These are phyloP conservation scores for Phyllotreta cruciferae DNA, from an alignment of 2,888 invertebrate genomes.

Conservation along the genomic window DNA sequence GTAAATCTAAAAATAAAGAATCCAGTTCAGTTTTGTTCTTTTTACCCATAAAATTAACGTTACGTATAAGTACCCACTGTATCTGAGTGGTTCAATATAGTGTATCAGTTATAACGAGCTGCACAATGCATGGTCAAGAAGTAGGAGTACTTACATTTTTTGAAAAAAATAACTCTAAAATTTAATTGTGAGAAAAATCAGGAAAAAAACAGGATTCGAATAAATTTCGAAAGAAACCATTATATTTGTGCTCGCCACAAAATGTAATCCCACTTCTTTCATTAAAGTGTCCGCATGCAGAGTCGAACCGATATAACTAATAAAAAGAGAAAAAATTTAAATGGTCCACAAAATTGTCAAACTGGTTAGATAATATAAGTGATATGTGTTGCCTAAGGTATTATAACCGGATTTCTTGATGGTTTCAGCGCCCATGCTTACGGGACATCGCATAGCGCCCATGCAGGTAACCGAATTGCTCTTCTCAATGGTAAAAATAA, in stretches of 20 bases:
- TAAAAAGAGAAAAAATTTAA: slow-evolving; percentile 25
- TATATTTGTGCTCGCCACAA: neutral
- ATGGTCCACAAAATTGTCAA: slow-evolving; percentile 32
- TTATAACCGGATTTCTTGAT: slow-evolving; percentile 30
- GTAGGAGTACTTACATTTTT: no score
- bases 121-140: no score
- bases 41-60: no score
- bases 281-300: neutral
- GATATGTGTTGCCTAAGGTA: slow-evolving; percentile 31
- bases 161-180: no score
- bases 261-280: slow-evolving; percentile 3
- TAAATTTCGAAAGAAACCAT: neutral
- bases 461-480: slow-evolving; percentile 20
- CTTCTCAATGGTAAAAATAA: slow-evolving; percentile 12
- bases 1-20: no score
- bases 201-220: no score
- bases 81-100: no score
- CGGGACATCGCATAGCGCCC: slow-evolving; percentile 18
- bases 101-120: no score
- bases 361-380: slow-evolving; percentile 30
- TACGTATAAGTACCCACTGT: no score
- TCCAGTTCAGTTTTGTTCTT: no score
- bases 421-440: slow-evolving; percentile 30
- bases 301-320: neutral
- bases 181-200: no score